phyloP scores from a whole-genome alignment of 2,888 invertebrate species.

The Drosophila anomalata region DNA sequence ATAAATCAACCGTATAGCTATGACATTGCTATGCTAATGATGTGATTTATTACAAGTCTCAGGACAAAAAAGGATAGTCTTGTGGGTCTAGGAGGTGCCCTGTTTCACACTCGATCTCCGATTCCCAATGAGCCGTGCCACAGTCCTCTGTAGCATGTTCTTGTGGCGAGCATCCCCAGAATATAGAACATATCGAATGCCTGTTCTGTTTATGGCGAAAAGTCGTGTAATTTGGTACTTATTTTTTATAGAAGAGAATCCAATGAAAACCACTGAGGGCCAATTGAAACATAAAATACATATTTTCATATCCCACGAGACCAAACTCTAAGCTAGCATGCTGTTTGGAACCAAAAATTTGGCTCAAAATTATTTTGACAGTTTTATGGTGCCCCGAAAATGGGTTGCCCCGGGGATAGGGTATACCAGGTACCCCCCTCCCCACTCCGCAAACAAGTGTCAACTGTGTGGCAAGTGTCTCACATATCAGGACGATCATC shows the following conservation, averaged over 20 bases:
- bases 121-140: constrained; percentile 57
- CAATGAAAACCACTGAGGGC: constrained; percentile 37
- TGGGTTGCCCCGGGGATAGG: constrained; percentile 39
- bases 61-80: constrained; percentile 57
- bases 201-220: constrained; percentile 50
- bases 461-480: constrained; percentile 54
- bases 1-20: constrained; percentile 62
- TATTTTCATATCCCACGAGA: constrained; percentile 69
- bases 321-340: constrained; percentile 11
- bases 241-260: constrained; percentile 22
- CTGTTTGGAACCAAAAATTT: constrained; percentile 17
- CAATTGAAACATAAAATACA: constrained; percentile 22
- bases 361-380: constrained; percentile 75
- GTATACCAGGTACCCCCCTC: neutral
- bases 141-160: constrained; percentile 16
- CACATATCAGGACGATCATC: constrained; percentile 59
- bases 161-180: constrained; percentile 5
- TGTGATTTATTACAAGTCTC: constrained; percentile 68
- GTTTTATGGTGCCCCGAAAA: constrained; percentile 72
- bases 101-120: constrained; percentile 73
- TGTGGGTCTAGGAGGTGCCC: constrained; percentile 51
- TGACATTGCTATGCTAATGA: constrained; percentile 64
- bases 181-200: constrained; percentile 54
- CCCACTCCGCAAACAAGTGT: constrained; percentile 55
- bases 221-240: constrained; percentile 46